A percentile compares a stretch with the other conserved stretches of the same genome.
Evolutionary conservation across 2,888 invertebrate species (phyloP).

Genomic region (Dolichopus griseipennis): DNA sequence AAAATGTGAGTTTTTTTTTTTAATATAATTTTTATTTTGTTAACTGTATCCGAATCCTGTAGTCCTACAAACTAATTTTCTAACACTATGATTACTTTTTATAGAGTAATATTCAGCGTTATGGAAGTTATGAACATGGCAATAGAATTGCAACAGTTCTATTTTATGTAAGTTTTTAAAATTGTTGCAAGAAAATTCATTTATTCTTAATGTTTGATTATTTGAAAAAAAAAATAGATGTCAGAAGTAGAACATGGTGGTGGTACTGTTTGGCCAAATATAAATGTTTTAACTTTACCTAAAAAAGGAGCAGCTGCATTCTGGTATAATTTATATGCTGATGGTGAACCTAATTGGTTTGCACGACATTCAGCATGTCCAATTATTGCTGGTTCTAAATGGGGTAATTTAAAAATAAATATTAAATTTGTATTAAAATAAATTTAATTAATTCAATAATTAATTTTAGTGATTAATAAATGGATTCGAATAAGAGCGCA

Average conservation of each 20-base stretch:
- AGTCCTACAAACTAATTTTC: too few species aligned
- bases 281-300: constrained; percentile 61
- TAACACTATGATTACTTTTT: too few species aligned
- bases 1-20: not conserved
- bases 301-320: constrained; percentile 80
- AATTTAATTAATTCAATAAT: constrained; percentile 13
- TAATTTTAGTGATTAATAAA: constrained; percentile 64
- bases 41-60: too few species aligned
- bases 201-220: not conserved
- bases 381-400: constrained; percentile 90
- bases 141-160: constrained; percentile 40
- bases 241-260: constrained; percentile 93
- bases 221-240: constrained; percentile 73
- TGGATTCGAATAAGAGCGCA: constrained; percentile 86
- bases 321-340: constrained; percentile 88
- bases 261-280: constrained; percentile 92
- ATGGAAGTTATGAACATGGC: constrained; percentile 21
- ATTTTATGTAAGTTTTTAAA: constrained; percentile 35
- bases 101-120: not conserved
- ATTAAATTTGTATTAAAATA: not conserved
- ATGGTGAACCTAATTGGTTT: constrained; percentile 83
- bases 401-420: constrained; percentile 59
- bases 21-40: too few species aligned
- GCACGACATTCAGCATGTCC: constrained; percentile 97
- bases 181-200: not conserved